phyloP scores from a whole-genome alignment of 2,797 vertebrate genomes.

The Ctenochaetus hawaiiensis region DNA sequence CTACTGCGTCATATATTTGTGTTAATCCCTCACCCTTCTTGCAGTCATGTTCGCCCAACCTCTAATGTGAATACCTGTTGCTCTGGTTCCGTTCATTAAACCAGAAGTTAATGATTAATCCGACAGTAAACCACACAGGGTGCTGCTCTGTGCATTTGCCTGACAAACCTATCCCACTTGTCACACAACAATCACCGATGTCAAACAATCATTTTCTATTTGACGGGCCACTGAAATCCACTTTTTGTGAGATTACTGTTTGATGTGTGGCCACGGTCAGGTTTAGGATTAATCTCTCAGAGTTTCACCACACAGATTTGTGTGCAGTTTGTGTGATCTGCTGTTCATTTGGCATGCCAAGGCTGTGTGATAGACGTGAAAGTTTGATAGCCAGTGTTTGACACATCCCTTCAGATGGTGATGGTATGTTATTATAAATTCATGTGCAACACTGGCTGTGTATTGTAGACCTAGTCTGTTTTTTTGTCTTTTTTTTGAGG shows the following conservation, averaged over 20 bases:
- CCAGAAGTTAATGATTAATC: slow-evolving; percentile 9
- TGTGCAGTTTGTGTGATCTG: slow-evolving; percentile 8
- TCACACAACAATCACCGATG: neutral
- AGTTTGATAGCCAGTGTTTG: slow-evolving; percentile 51
- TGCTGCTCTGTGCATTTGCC: slow-evolving; percentile 5
- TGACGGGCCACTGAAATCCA: neutral
- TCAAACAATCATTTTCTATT: slow-evolving; percentile 12
- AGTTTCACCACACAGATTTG: slow-evolving; percentile 1
- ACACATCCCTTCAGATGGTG: slow-evolving; percentile 52
- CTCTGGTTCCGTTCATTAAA: neutral
- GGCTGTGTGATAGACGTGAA: slow-evolving; percentile 45
- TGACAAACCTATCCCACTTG: neutral
- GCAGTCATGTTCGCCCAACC: neutral
- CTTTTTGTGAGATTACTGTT: neutral
- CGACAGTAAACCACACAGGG: neutral
- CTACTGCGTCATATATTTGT: neutral
- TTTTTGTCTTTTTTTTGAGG: slow-evolving; percentile 39
- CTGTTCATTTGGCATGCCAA: slow-evolving; percentile 21
- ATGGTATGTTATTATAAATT: slow-evolving; percentile 68
- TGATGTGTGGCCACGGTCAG: neutral
- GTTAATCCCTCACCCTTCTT: slow-evolving; percentile 18
- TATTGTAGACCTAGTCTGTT: slow-evolving; percentile 28
- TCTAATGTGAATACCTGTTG: slow-evolving; percentile 7
- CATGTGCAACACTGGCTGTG: slow-evolving; percentile 45
- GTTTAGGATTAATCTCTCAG: neutral